Base-by-base conservation (phyloP, 2,797 vertebrate genomes). In the Chelmon rostratus region DNA sequence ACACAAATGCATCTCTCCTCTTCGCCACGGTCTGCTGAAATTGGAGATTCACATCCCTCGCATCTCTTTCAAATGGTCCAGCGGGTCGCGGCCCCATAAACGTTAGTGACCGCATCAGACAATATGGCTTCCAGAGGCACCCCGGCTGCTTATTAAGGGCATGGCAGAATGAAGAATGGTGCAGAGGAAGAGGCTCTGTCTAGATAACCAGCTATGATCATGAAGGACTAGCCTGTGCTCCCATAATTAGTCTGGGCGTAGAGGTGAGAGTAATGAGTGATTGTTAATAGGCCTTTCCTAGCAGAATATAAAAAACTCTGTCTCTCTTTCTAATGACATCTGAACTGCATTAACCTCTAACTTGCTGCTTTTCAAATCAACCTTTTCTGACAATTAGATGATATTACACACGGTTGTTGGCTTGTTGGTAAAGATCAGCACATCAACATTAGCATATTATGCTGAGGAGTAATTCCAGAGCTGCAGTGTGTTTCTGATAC, bases 21-120 rank as follows among this genome's bases (percentile, higher is more conserved):
- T 86, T 72, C 77, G 46, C 52, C 23, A 10, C 7, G 2, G 64
- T 75, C 73, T 37, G 25, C 37, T 68, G 74, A 88, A 85, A 90
- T 53, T 11, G 68, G 73, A 79, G 79, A 86, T 76, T 78, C 35
- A 50, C 76, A 76, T 71, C 64, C 38, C 35, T 25, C 3, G 38
- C 59, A 61, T 69, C 64, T 73, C 53, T 85, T 84, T 76, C 58
- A 84, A 89, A 88, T 85, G 72, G 53, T 85, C 64, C 53, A 56
- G 67, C 70, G 71, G 78, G 81, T 88, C 85, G 76, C 10, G 52
- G 62, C 54, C 65, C 68, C 85, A 78, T 86, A 83, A 86, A 90
- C 89, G 76, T 75, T 74, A 78, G 68, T 68, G 85, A 79, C 78
- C 16, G 21, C 69, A 75, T 78, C 70, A 85, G 86, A 84, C 72